Evolutionary conservation across 35 echinoderm and acorn worm species (phyloP).

Genomic region (Ophiothrix spiculata): DNA sequence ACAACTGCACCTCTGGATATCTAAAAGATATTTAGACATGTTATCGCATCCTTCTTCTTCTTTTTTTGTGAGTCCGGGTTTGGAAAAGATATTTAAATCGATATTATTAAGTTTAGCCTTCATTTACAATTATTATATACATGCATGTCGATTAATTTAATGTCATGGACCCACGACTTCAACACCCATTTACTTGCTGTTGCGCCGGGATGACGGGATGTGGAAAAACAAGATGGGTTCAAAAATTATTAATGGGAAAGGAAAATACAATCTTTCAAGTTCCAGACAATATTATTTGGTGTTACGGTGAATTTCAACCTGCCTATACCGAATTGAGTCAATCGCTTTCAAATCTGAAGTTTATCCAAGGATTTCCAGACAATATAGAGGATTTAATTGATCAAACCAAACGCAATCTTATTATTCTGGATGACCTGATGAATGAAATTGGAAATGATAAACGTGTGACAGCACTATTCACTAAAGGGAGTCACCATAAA

Average conservation of each 20-base stretch:
- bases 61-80: no score
- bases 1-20: no score
- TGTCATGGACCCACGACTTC: slow-evolving; percentile 17
- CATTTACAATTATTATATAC: no score
- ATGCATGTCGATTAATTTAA: no score
- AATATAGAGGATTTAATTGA: slow-evolving; percentile 22
- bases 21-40: no score
- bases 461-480: slow-evolving; percentile 35
- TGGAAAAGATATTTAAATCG: no score
- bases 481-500: slow-evolving; percentile 59
- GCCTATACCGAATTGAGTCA: slow-evolving; percentile 17
- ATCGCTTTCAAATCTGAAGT: slow-evolving; percentile 14
- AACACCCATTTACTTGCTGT: slow-evolving; percentile 24
- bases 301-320: slow-evolving; percentile 65
- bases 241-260: neutral
- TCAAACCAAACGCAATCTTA: slow-evolving; percentile 28
- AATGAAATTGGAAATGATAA: neutral
- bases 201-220: slow-evolving; percentile 21
- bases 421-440: slow-evolving; percentile 46
- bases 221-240: slow-evolving; percentile 59
- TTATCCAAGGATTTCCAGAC: slow-evolving; percentile 45
- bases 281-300: slow-evolving; percentile 53
- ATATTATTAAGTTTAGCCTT: no score
- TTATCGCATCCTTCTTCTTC: no score
- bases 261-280: neutral